Base-by-base conservation (phyloP, 1,140 invertebrate genomes). In the Akabosia matsudoensis region DNA sequence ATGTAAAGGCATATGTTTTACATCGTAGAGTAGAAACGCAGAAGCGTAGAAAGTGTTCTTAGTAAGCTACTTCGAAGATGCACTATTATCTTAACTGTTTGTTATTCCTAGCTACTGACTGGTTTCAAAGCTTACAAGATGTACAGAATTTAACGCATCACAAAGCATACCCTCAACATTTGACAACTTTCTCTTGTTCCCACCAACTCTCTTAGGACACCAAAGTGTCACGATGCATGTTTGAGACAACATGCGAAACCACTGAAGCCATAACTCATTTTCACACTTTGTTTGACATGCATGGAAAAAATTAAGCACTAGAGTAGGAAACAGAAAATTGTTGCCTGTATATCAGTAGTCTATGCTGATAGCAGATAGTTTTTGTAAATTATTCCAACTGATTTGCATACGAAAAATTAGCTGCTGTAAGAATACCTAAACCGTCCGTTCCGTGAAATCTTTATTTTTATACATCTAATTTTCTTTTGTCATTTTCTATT, bases 401-500 rank as follows among this genome's bases (percentile, higher is more conserved):
- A 61, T n/a, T 61, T 61, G 16, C 22, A 10, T 61, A 61, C 16
- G 3, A 4, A 61, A 61, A 61, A 61, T 14, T 61, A 24, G 16
- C 18, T 45, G 7, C 7, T 45, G 7, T 45, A 7, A 45, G 18
- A 10, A 45, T 45, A 45, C 37, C n/a, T 45, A 18, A 45, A 45
- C 37, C 37, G 7, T 10, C 37, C 37, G 7, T 45, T 18, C 37
- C 18, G 37, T 45, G 37, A 45, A 45, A 45, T 45, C 18, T 45
- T 45, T 45, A 45, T 45, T 10, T 18, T 7, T 45, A 45, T 45
- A 45, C 7, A 45, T 45, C 7, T 7, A 10, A 45, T 45, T 45
- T 45, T 7, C 37, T 45, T 45, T 7, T 56, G 54, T 22, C 10
- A 67, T 33, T 74, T 64, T 74, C 73, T 77, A 74, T 74, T 18